Evolutionary conservation across 2,888 invertebrate species (phyloP).

Genomic region (Drosophila subsilvestris): DNA sequence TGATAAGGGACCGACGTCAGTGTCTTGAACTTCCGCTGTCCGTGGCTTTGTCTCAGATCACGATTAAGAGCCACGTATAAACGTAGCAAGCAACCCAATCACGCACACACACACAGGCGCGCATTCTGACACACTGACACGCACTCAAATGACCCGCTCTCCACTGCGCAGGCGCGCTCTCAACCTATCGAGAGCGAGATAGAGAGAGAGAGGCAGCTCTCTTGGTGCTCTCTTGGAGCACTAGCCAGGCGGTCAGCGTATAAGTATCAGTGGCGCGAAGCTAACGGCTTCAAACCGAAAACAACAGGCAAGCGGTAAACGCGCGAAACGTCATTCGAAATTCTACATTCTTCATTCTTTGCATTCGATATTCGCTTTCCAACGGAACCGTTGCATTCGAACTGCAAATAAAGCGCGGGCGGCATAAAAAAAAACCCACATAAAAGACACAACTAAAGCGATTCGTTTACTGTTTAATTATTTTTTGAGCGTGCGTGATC

Average conservation of each 20-base stretch:
- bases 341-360: background rate
- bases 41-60: background rate
- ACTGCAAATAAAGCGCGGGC: slow-evolving; percentile 33
- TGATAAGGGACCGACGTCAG: slow-evolving; percentile 13
- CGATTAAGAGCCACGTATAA: slow-evolving; percentile 48
- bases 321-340: slow-evolving; percentile 17
- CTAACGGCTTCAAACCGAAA: slow-evolving; percentile 71
- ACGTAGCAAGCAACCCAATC: slow-evolving; percentile 38
- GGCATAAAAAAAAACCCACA: slow-evolving; percentile 19
- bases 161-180: slow-evolving; percentile 67
- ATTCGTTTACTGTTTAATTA: slow-evolving; percentile 22
- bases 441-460: background rate
- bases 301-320: slow-evolving; percentile 68
- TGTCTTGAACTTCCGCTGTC: slow-evolving; percentile 6
- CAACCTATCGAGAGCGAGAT: background rate
- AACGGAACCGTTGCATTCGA: slow-evolving; percentile 30
- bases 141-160: slow-evolving; percentile 15
- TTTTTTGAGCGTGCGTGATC: slow-evolving; percentile 16
- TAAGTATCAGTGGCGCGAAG: slow-evolving; percentile 57
- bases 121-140: slow-evolving; percentile 39
- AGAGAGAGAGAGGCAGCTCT: background rate
- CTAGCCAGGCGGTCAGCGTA: slow-evolving; percentile 11
- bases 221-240: slow-evolving; percentile 13
- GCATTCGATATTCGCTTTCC: slow-evolving; percentile 14
- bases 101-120: slow-evolving; percentile 23